Evolutionary conservation across 2,113 vertebrate genomes (phyloP).

Genomic region (Ochotona princeps): DNA sequence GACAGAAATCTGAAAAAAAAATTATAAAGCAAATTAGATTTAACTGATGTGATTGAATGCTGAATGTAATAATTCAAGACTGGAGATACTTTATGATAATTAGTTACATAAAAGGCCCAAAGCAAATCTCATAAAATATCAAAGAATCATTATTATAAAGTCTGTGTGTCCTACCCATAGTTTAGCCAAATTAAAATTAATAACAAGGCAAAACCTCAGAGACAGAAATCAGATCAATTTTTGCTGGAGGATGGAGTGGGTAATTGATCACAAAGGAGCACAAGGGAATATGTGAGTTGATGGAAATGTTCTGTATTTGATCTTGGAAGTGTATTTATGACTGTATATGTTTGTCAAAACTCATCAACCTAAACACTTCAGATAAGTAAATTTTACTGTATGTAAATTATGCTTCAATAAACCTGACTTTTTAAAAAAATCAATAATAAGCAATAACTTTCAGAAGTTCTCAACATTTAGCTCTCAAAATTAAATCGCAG

Average conservation of each 20-base stretch:
- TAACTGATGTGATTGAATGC: slow-evolving; percentile 4
- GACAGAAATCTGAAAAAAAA: background rate
- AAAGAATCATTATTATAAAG: slow-evolving; percentile 62
- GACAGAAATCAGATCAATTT: slow-evolving; percentile 57
- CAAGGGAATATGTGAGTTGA: background rate
- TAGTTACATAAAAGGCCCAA: slow-evolving; percentile 40
- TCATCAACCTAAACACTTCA: slow-evolving; percentile 29
- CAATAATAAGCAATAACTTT: slow-evolving; percentile 45
- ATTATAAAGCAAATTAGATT: background rate
- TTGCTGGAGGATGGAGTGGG: background rate
- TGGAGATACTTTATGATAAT: slow-evolving; percentile 43
- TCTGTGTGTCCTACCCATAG: slow-evolving; percentile 19
- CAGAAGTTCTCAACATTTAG: background rate
- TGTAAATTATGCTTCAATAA: slow-evolving; percentile 61
- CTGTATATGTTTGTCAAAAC: slow-evolving; percentile 55
- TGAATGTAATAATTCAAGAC: background rate
- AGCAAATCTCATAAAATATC: slow-evolving; percentile 62
- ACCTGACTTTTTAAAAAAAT: slow-evolving; percentile 33
- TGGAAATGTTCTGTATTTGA: slow-evolving; percentile 55
- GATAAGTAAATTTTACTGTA: slow-evolving; percentile 40
- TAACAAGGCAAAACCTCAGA: slow-evolving; percentile 45
- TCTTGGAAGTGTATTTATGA: slow-evolving; percentile 22
- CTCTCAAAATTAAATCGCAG: slow-evolving; percentile 33
- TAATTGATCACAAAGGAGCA: slow-evolving; percentile 31
- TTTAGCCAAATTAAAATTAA: slow-evolving; percentile 69